Evolutionary conservation across 2,113 vertebrate genomes (phyloP).

Genomic region (Pseudopipra pipra): DNA sequence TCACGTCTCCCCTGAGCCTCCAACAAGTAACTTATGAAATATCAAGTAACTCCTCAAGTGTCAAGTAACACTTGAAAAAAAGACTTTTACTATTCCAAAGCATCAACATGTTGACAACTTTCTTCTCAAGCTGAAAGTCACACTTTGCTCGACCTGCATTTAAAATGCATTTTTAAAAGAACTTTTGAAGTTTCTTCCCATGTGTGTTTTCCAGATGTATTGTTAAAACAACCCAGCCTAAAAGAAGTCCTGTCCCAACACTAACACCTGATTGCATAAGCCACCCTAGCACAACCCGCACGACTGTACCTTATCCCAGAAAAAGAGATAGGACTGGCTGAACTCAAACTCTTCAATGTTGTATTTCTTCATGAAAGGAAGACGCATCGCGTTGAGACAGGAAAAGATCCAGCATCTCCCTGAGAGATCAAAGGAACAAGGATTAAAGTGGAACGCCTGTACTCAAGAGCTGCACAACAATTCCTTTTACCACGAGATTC

Average conservation of each 20-base stretch:
- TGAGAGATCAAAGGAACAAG: slow-evolving; percentile 66
- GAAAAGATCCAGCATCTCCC: slow-evolving; percentile 99
- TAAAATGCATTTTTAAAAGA: neutral
- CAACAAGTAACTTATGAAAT: neutral
- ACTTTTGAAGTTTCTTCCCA: neutral
- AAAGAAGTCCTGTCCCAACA: neutral
- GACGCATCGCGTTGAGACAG: slow-evolving; percentile 95
- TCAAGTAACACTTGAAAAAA: neutral
- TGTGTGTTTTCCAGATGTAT: accelerated
- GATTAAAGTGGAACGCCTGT: neutral
- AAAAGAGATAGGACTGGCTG: slow-evolving; percentile 96
- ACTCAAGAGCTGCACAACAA: neutral
- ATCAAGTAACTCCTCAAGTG: accelerated
- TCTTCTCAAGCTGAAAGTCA: neutral
- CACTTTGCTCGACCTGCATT: neutral
- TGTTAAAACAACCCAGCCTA: neutral
- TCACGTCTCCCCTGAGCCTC: accelerated
- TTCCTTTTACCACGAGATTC: neutral
- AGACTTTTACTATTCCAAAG: neutral
- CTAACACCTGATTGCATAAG: neutral
- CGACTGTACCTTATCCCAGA: slow-evolving; percentile 95
- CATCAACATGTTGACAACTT: neutral
- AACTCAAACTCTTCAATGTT: slow-evolving; percentile 99
- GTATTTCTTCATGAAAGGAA: slow-evolving; percentile 97
- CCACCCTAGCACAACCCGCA: neutral